These are phyloP conservation scores for Tympanoctomys barrerae DNA, from an alignment of 2,797 vertebrate species.

Conservation along the genomic window DNA sequence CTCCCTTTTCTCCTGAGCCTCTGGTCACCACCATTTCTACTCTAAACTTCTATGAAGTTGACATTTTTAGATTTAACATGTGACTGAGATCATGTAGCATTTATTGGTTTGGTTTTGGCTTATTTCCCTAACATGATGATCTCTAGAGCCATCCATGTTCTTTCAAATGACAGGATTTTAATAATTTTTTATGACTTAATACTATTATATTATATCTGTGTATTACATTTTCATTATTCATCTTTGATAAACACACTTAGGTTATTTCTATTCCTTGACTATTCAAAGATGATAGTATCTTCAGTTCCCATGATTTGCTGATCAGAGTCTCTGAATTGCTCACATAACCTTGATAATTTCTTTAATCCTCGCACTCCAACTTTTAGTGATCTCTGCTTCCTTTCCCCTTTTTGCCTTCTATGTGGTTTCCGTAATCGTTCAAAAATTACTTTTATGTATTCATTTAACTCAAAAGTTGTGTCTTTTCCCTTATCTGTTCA, in stretches of 20 bases:
- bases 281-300: neutral
- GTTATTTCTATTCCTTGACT: neutral
- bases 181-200: neutral
- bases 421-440: neutral
- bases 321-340: neutral
- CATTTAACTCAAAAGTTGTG: neutral
- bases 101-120: neutral
- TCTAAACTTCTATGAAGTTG: neutral
- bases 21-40: neutral
- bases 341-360: neutral
- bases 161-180: neutral
- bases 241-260: neutral
- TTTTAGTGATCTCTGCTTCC: neutral
- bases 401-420: neutral
- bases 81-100: neutral
- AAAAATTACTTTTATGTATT: neutral
- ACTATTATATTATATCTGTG: neutral
- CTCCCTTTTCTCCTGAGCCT: neutral
- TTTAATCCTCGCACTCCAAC: neutral
- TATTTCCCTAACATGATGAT: neutral
- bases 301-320: neutral
- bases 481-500: neutral
- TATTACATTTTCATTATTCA: neutral
- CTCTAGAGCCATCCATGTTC: neutral
- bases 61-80: neutral